A percentile compares a stretch with the other conserved stretches of the same genome.
Conservation (phyloP, 2,113 vertebrate genomes). For the Oophaga pumilio region DNA sequence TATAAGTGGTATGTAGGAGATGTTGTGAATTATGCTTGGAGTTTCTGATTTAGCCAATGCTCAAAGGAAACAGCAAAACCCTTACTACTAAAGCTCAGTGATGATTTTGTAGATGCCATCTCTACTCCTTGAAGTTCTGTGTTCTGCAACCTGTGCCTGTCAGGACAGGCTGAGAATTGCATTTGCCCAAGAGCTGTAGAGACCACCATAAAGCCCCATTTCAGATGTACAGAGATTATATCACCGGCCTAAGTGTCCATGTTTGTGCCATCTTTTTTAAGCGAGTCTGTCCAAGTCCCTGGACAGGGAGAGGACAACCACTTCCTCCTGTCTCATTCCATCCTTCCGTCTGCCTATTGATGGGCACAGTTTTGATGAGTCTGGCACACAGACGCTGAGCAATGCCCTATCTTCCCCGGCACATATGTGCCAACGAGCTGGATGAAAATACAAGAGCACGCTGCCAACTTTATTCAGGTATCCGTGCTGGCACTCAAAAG, state of each 20-base stretch:
- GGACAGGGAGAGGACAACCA: neutral
- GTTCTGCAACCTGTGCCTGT: neutral
- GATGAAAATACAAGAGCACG: slow-evolving; percentile 1
- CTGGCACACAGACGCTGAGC: neutral
- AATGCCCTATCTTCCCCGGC: slow-evolving; percentile 19
- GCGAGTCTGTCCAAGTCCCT: neutral
- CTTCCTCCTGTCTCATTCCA: too few relatives aligned
- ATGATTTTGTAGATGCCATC: too few relatives aligned
- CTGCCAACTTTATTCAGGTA: slow-evolving; percentile 30
- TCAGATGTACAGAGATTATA: neutral
- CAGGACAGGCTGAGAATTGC: neutral
- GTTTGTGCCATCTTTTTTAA: neutral
- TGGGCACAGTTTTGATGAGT: neutral
- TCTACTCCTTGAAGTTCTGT: too few relatives aligned
- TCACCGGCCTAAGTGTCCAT: neutral
- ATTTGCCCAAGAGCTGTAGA: neutral
- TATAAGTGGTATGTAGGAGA: too few relatives aligned
- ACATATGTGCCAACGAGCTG: slow-evolving; percentile 28
- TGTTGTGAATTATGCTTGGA: too few relatives aligned
- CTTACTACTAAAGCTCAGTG: too few relatives aligned
- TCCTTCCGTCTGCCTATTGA: neutral
- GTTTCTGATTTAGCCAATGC: too few relatives aligned
- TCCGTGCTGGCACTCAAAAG: neutral
- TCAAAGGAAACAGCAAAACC: too few relatives aligned
- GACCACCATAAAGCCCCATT: too few relatives aligned